Base-by-base conservation (phyloP, 2,113 vertebrate genomes). In the Aleadryas rufinucha region DNA sequence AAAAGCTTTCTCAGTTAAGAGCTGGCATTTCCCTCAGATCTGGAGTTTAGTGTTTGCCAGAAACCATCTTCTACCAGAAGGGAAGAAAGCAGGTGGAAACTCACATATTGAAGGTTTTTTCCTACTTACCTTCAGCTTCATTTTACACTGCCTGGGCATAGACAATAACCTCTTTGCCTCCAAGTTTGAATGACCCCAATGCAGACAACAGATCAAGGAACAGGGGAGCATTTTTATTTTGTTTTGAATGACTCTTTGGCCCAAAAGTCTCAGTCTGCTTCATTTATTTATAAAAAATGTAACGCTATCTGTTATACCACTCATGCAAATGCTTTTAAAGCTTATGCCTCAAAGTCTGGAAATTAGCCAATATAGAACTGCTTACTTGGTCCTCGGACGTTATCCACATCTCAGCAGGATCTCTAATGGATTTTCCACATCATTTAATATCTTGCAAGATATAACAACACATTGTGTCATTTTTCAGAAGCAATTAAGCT, bases 381-480 rank as follows among this genome's bases (percentile, higher is more conserved):
- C 76, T 89, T 16, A 1, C 70, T 95, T 78, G 76, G 41, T 92
- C 79, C 54, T 95, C 4, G 1, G 75, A 63, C 90, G 60, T 90
- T 94, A 94, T 71, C 69, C 65, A 39, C 57, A 79, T 96, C 96
- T 93, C 96, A 93, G 92, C n/a, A 23, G 88, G 96, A 82, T 89
- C 89, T 79, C 72, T 92, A 95, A 97, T 96, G 86, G 86, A 93
- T 96, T 96, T 97, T 96, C 95, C 95, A 92, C 83, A 93, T 87
- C 93, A 94, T 77, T 92, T 89, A 87, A 61, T 68, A 17, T 84
- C 90, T 90, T 75, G 23, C 17, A 79, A 90, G 91, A 83, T 52
- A 37, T 7, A 66, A 70, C 24, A 69, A 37, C 56, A 83, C 1
- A 16, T 64, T 77, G 72, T 85, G 74, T 64, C 87, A 63, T 94